These are phyloP conservation scores for Margaritifera margaritifera DNA, from an alignment of 2,888 invertebrate species.

Conservation along the genomic window DNA sequence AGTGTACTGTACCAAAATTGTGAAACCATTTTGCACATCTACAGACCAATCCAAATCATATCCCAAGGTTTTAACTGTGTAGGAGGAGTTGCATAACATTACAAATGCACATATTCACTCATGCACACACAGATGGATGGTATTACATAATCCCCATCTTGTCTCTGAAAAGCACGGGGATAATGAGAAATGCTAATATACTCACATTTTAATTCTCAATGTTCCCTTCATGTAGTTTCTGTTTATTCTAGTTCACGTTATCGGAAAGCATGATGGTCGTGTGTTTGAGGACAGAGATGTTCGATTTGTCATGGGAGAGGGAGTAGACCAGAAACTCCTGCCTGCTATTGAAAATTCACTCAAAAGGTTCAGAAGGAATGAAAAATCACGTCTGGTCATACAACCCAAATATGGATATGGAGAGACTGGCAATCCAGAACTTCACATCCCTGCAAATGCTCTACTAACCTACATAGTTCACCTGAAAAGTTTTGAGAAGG, in stretches of 20 bases:
- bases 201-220: no score
- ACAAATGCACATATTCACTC: no score
- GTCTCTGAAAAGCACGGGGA: no score
- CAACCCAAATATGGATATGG: slow-evolving; percentile 88
- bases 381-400: slow-evolving; percentile 79
- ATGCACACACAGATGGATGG: no score
- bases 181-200: no score
- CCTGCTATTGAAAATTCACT: slow-evolving; percentile 8
- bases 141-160: no score
- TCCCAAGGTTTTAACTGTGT: no score
- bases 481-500: slow-evolving; percentile 88
- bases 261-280: slow-evolving; percentile 79
- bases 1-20: no score
- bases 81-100: no score
- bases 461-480: slow-evolving; percentile 82
- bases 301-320: slow-evolving; percentile 90
- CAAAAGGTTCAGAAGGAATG: slow-evolving; percentile 82
- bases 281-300: slow-evolving; percentile 88
- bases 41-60: no score
- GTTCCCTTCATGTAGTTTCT: not conserved
- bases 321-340: slow-evolving; percentile 76
- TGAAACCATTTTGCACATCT: no score
- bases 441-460: slow-evolving; percentile 86
- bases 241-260: slow-evolving; percentile 81
- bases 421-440: slow-evolving; percentile 79